A percentile compares a stretch with the other conserved stretches of the same genome.
Conservation (phyloP, 2,113 vertebrate species). For the Nesogale talazaci region DNA sequence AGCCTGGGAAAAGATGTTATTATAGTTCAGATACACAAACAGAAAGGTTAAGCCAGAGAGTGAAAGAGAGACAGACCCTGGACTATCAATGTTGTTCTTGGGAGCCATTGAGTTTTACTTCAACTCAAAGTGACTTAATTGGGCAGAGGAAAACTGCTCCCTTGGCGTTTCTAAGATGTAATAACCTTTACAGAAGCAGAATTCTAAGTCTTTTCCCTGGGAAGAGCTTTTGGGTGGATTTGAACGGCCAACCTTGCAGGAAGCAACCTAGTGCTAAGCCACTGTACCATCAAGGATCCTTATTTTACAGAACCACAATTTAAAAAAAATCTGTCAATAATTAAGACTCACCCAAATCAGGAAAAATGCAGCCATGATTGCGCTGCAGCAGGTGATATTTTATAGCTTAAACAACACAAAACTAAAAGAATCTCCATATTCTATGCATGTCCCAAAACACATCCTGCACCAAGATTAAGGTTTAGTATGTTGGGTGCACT, state of each 20-base stretch:
- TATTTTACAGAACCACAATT: not conserved
- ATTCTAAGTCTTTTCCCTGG: not conserved
- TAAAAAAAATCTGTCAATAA: conserved; percentile 1
- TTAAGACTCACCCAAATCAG: not conserved
- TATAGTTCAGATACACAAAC: conserved; percentile 61
- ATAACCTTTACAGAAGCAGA: not conserved
- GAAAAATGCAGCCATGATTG: not conserved
- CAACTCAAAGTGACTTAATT: not conserved
- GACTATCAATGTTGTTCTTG: not conserved
- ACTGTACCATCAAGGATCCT: not conserved
- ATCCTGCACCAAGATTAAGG: not conserved
- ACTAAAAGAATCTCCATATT: not conserved
- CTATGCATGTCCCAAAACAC: not conserved
- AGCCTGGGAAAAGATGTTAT: conserved; percentile 68
- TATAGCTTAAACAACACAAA: not conserved
- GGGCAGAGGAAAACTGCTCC: not conserved
- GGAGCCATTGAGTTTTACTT: not conserved
- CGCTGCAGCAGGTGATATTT: not conserved
- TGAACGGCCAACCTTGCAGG: not conserved
- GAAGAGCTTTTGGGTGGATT: not conserved
- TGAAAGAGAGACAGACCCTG: not conserved
- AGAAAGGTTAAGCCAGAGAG: not conserved
- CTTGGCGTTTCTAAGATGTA: not conserved
- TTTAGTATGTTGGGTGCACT: not conserved
- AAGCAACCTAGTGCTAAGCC: not conserved